Base-by-base conservation (phyloP, 64 coral and sea anemone genomes). In the Actinia equina region DNA sequence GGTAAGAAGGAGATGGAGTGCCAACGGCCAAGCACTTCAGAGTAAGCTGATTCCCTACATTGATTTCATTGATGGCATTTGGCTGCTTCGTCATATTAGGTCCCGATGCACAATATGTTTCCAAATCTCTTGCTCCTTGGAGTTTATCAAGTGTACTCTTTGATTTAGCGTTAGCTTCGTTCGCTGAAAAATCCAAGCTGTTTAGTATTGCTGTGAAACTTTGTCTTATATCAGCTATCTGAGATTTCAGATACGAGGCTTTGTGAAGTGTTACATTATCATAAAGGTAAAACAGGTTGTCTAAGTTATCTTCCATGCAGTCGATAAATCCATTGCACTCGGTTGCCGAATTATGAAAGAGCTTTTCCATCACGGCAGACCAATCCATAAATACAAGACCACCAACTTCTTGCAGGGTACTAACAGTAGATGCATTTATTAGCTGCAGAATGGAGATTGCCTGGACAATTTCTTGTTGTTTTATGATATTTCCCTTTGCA, bases 61-160 rank as follows among this genome's bases (percentile, higher is more conserved):
- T 88, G 17, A 88, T 55, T 22, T 92, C 45, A 44, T 80, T 82
- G 42, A 88, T 81, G 5, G 86, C 59, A 59, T 37, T 63, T 5
- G 90, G 90, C 26, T 92, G 77, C 3, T 43, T 16, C 82, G 90
- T 92, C 22, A 92, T 83, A 22, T 87, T 88, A 42, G 90, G 90
- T 26, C 85, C 85, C n/a, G 80, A 30, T 71, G 85, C 90, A 77
- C 90, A 92, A 70, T 83, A 92, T 2, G 84, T 64, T 19, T 92
- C 77, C 12, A 18, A 23, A 51, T 92, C 85, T 22, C 44, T 54
- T 22, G 79, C 76, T 20, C n/a, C 46, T 71, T 58, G 30, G 26
- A 92, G 49, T 20, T 65, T 71, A 17, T 83, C 9, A 22, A 88
- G 60, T 87, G 88, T 83, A 45, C 18, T 46, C 2, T 27, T 64